A percentile compares a stretch with the other conserved stretches of the same genome.
Conservation (phyloP, 2,797 vertebrate genomes). For the Serranus cabrilla region DNA sequence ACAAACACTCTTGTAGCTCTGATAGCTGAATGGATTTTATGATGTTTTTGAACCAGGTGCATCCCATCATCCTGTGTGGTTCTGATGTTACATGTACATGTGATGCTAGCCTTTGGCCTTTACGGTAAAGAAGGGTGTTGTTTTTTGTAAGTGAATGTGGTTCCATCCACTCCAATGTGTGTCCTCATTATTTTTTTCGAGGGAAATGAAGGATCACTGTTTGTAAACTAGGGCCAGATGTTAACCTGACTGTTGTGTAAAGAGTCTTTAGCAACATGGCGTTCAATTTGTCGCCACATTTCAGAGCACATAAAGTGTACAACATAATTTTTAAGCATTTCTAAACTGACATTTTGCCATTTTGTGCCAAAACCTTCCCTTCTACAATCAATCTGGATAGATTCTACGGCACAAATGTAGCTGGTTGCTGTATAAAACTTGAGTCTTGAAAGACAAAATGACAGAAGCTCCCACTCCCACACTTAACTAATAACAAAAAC, state of each 20-base stretch:
- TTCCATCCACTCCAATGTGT: slow-evolving; percentile 62
- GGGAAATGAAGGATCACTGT: slow-evolving; percentile 68
- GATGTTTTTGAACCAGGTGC: slow-evolving; percentile 58
- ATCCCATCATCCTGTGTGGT: slow-evolving; percentile 51
- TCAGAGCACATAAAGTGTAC: slow-evolving; percentile 27
- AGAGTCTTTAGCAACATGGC: slow-evolving; percentile 24
- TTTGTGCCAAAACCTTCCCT: slow-evolving; percentile 38
- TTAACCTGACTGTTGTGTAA: slow-evolving; percentile 33
- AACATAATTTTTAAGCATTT: slow-evolving; percentile 9
- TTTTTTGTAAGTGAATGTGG: slow-evolving; percentile 44
- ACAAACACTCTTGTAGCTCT: slow-evolving; percentile 31
- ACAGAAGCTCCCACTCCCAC: slow-evolving; percentile 17
- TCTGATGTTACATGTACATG: slow-evolving; percentile 41
- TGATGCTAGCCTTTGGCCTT: slow-evolving; percentile 40
- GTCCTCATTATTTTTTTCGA: slow-evolving; percentile 56
- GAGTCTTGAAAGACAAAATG: slow-evolving; percentile 17
- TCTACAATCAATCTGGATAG: slow-evolving; percentile 7
- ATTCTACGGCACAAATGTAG: not conserved
- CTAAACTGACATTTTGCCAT: slow-evolving; percentile 26
- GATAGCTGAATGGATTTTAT: slow-evolving; percentile 54
- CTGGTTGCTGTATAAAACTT: slow-evolving; percentile 9
- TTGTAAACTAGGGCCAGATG: slow-evolving; percentile 65
- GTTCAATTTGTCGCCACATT: slow-evolving; percentile 29
- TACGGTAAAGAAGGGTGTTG: slow-evolving; percentile 39
- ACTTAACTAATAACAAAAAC: slow-evolving; percentile 4